Conservation (phyloP, 2,113 vertebrate genomes). For the Tachycineta bicolor region DNA sequence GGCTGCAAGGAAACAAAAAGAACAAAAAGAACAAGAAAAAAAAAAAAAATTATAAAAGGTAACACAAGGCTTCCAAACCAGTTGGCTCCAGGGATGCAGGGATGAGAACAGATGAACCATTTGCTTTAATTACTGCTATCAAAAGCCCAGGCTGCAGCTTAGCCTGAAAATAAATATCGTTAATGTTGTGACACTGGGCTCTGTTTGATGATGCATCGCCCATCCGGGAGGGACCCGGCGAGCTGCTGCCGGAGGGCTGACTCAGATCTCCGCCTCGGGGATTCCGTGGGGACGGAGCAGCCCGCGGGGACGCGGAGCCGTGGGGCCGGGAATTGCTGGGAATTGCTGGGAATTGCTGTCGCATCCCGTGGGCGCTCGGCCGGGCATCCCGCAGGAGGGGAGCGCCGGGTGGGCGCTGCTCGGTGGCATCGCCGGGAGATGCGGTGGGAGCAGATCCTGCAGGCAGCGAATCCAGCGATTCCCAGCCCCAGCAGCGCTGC, state of each 20-base stretch:
- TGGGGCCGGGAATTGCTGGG: background rate
- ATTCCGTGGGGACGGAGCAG: background rate
- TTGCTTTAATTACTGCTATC: conserved; percentile 57
- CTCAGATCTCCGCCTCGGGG: background rate
- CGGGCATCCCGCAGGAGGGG: background rate
- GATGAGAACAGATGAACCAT: conserved; percentile 19
- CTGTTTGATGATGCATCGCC: conserved; percentile 21
- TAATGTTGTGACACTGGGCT: conserved; percentile 48
- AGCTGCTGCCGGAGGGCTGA: background rate
- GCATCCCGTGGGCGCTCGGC: background rate
- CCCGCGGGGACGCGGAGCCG: rapidly evolving
- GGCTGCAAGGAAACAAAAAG: background rate
- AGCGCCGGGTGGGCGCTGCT: background rate
- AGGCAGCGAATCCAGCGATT: background rate
- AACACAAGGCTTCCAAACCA: background rate
- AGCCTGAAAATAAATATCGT: conserved; percentile 65
- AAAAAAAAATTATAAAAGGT: background rate
- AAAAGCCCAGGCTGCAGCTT: conserved; percentile 52
- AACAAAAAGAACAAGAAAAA: background rate
- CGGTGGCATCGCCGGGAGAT: rapidly evolving
- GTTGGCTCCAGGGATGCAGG: background rate
- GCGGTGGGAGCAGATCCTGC: background rate
- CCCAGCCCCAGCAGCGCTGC: rapidly evolving
- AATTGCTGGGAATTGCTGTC: background rate
- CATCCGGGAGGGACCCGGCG: background rate